phyloP scores from a whole-genome alignment of 2,888 invertebrate genomes.

The Chironomus tentans region DNA sequence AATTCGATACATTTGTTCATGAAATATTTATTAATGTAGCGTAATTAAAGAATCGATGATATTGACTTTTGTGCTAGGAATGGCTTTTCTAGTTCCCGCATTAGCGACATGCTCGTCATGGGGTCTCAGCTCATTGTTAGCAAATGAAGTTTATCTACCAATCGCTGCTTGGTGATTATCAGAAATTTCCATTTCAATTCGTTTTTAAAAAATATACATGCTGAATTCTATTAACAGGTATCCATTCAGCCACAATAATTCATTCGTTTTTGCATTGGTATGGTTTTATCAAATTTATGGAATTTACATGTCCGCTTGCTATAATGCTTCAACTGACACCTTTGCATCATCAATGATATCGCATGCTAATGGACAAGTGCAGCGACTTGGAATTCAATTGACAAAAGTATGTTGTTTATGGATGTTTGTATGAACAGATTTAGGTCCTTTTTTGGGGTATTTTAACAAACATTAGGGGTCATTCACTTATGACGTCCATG shows the following conservation, averaged over 20 bases:
- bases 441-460: no score
- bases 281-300: conserved; percentile 22
- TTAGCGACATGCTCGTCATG: background rate
- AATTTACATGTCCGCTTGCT: conserved; percentile 4
- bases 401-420: background rate
- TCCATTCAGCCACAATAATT: conserved; percentile 5
- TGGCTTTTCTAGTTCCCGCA: background rate
- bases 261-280: background rate
- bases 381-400: conserved; percentile 19
- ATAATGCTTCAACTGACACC: conserved; percentile 15
- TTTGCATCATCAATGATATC: conserved; percentile 12
- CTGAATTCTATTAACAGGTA: background rate
- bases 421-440: background rate
- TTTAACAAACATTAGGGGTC: no score
- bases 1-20: background rate
- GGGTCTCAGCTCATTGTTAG: background rate
- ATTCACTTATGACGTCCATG: no score
- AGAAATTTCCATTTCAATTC: background rate
- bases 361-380: conserved; percentile 12
- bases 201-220: no score
- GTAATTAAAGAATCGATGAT: conserved; percentile 17
- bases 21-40: background rate
- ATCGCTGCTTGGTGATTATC: conserved; percentile 15
- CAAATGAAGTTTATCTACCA: background rate
- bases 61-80: background rate